Conservation (phyloP, 1,140 invertebrate genomes). For the Bradynema listronoti region DNA sequence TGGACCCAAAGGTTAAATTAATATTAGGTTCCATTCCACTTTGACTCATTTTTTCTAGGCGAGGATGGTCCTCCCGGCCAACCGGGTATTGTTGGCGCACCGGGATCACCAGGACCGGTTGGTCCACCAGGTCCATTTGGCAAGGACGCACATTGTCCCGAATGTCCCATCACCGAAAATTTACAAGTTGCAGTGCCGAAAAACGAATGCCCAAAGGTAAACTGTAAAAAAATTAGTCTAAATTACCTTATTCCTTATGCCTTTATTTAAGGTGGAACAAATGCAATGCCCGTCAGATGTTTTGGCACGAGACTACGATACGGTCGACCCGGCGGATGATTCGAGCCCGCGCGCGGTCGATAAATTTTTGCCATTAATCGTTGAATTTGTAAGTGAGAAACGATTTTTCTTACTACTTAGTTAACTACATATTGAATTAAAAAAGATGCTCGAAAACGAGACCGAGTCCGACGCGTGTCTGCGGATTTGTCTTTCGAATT, state of each 20-base stretch:
- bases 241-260: neutral
- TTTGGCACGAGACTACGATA: neutral
- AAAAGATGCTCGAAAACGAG: slow-evolving; percentile 52
- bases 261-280: slow-evolving; percentile 18
- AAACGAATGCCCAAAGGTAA: slow-evolving; percentile 36
- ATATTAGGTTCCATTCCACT: no score
- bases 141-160: slow-evolving; percentile 41
- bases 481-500: slow-evolving; percentile 48
- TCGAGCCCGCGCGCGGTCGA: slow-evolving; percentile 29
- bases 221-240: neutral
- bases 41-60: slow-evolving; percentile 18
- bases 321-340: slow-evolving; percentile 4
- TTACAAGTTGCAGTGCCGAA: slow-evolving; percentile 16
- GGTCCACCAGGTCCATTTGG: slow-evolving; percentile 42
- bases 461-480: slow-evolving; percentile 51
- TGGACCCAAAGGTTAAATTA: slow-evolving; percentile 14
- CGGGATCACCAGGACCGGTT: slow-evolving; percentile 39
- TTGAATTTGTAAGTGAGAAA: slow-evolving; percentile 44
- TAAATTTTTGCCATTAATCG: slow-evolving; percentile 33
- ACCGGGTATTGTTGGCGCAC: slow-evolving; percentile 12
- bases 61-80: slow-evolving; percentile 22
- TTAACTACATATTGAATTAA: no score
- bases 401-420: no score
- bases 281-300: slow-evolving; percentile 33
- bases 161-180: slow-evolving; percentile 45